Base-by-base conservation (phyloP, 1,140 invertebrate genomes). In the Euglossa dilemma region DNA sequence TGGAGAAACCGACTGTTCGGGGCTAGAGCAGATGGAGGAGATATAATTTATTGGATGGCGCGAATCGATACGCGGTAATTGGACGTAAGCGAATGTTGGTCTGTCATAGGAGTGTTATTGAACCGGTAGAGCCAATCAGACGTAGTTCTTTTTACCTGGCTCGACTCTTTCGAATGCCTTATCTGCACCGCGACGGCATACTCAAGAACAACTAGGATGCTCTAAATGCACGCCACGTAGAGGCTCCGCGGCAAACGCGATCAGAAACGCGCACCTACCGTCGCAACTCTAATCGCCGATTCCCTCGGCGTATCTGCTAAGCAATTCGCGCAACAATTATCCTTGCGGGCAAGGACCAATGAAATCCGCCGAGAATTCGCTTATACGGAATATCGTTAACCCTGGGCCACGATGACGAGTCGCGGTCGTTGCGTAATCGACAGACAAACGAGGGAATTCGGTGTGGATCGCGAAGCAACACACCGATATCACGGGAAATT, bases 261-360 rank as follows among this genome's bases (percentile, higher is more conserved):
- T 81, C 79, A 66, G 79, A 81, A 81, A 81, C 71, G 61, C 76
- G 23, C 52, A 69, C 23, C 63, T 45, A 73, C n/a, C 57, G 36
- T 54, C 18, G 43, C 47, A n/a, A 74, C n/a, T 52, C 61, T 81
- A 43, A 81, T 81, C 61, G 36, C 43, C 61, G 61, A 81, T 74
- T 81, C 79, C 18, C 18, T 14, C n/a, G 8, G 52, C 50, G 71
- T 81, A 66, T 9, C 50, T 36, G 12, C 78, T 64, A 80, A 81
- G 61, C 79, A 66, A 81, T 75, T 75, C 79, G 43, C 79, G 79
- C 79, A 45, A 81, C 57, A 54, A 81, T 81, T 81, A 75, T 81
- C 79, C 79, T 81, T 45, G 79, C 71, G 6, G 47, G 61, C 71
- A 81, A 81, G 71, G 79, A 74, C 70, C 79, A 74, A 80, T 74